Evolutionary conservation across 2,888 invertebrate genomes (phyloP).

Genomic region (Dioctria rufipes): DNA sequence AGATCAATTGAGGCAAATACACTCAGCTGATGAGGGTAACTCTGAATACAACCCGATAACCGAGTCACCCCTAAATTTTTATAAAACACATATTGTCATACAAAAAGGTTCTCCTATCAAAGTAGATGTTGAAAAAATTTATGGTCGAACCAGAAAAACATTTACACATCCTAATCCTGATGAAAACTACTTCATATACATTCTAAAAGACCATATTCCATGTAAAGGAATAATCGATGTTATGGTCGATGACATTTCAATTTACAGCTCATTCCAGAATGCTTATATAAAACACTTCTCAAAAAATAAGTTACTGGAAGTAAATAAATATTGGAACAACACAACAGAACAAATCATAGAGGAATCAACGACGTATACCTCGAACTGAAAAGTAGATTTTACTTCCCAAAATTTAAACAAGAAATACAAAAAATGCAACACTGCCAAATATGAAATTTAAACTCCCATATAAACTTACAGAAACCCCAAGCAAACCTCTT

Average conservation of each 20-base stretch:
- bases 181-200: too few relatives aligned
- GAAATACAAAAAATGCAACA: conserved; percentile 56
- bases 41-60: conserved; percentile 57
- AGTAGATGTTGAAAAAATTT: too few relatives aligned
- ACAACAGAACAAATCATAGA: conserved; percentile 52
- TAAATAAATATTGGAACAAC: conserved; percentile 37
- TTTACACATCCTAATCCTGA: too few relatives aligned
- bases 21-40: conserved; percentile 8
- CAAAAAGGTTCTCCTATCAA: too few relatives aligned
- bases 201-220: too few relatives aligned
- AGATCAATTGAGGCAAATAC: too few relatives aligned
- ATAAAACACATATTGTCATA: conserved; percentile 1
- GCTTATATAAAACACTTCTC: background rate
- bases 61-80: conserved; percentile 55
- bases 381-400: conserved; percentile 43
- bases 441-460: conserved; percentile 56
- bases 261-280: too few relatives aligned
- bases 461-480: conserved; percentile 54
- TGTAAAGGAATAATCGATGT: too few relatives aligned
- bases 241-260: too few relatives aligned
- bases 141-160: too few relatives aligned
- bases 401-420: conserved; percentile 37
- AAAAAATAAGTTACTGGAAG: conserved; percentile 34
- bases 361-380: conserved; percentile 52
- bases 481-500: conserved; percentile 55